phyloP scores from a whole-genome alignment of 1,140 invertebrate genomes.

The Agrypnia vestita region DNA sequence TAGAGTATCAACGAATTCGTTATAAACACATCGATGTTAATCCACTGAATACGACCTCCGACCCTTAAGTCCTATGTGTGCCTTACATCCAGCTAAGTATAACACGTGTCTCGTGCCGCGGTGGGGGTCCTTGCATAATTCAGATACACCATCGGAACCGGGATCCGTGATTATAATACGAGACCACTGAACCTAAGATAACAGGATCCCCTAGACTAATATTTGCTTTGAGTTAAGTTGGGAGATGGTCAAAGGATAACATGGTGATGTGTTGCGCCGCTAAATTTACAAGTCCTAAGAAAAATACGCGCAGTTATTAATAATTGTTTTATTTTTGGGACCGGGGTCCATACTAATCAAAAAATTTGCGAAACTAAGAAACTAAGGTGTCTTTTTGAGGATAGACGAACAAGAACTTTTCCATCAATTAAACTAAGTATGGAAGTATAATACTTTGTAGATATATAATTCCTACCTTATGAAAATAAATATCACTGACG shows the following conservation, averaged over 20 bases:
- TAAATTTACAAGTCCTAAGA: too few relatives aligned
- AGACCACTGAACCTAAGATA: constrained; percentile 40
- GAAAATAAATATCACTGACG: too few relatives aligned
- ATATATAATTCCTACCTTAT: too few relatives aligned
- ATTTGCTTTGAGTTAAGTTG: constrained; percentile 36
- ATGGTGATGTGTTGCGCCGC: background rate
- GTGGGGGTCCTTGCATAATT: constrained; percentile 28
- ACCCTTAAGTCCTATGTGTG: background rate
- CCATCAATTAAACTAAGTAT: too few relatives aligned
- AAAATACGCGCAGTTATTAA: too few relatives aligned
- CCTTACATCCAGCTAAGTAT: background rate
- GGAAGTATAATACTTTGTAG: too few relatives aligned
- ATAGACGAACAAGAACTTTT: too few relatives aligned
- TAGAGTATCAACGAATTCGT: too few relatives aligned
- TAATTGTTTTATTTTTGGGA: too few relatives aligned
- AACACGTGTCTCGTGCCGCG: background rate
- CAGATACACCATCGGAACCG: background rate
- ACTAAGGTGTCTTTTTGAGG: too few relatives aligned
- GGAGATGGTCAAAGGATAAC: constrained; percentile 11
- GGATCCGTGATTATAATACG: constrained; percentile 28
- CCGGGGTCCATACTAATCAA: too few relatives aligned
- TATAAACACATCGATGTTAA: background rate
- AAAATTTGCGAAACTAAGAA: too few relatives aligned
- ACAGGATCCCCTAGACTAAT: constrained; percentile 27
- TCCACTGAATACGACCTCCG: background rate